phyloP scores from a whole-genome alignment of 2,888 invertebrate species.

The Rhorus exstirpatorius region DNA sequence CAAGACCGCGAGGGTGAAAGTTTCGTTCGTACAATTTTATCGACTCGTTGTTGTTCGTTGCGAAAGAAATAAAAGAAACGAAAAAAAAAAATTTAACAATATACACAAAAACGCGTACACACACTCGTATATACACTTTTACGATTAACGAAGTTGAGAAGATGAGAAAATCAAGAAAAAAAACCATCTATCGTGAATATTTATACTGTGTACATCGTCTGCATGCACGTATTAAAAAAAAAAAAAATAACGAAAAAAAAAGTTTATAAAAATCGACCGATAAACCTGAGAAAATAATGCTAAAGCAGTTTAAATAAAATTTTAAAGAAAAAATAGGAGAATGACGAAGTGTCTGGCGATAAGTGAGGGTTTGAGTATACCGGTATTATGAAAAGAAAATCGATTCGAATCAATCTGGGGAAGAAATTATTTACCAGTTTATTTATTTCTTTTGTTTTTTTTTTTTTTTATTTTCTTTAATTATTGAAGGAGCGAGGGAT shows the following conservation, averaged over 20 bases:
- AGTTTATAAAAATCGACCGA: slow-evolving; percentile 60
- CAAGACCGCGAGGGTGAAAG: slow-evolving; percentile 45
- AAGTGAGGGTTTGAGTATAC: slow-evolving; percentile 36
- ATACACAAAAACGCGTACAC: slow-evolving; percentile 23
- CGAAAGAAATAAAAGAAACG: slow-evolving; percentile 38
- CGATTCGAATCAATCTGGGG: slow-evolving; percentile 20
- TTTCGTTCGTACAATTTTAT: slow-evolving; percentile 63
- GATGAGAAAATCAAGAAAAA: slow-evolving; percentile 51
- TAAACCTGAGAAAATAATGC: slow-evolving; percentile 66
- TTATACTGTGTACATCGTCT: slow-evolving; percentile 67
- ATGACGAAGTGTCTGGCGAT: slow-evolving; percentile 41
- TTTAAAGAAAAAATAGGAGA: slow-evolving; percentile 49
- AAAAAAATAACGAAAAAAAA: slow-evolving; percentile 32
- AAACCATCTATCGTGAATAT: slow-evolving; percentile 59
- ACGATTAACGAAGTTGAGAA: slow-evolving; percentile 62
- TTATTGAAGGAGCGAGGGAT: no score
- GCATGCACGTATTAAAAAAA: slow-evolving; percentile 64
- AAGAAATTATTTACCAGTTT: neutral
- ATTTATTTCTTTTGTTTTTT: neutral
- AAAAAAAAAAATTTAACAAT: slow-evolving; percentile 51
- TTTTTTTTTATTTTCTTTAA: neutral
- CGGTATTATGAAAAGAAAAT: slow-evolving; percentile 21
- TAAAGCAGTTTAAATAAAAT: slow-evolving; percentile 64
- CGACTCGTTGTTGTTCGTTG: slow-evolving; percentile 65
- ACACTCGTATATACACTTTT: slow-evolving; percentile 67